Base-by-base conservation (phyloP, 2,113 vertebrate species). In the Rhadina sibilatrix region DNA sequence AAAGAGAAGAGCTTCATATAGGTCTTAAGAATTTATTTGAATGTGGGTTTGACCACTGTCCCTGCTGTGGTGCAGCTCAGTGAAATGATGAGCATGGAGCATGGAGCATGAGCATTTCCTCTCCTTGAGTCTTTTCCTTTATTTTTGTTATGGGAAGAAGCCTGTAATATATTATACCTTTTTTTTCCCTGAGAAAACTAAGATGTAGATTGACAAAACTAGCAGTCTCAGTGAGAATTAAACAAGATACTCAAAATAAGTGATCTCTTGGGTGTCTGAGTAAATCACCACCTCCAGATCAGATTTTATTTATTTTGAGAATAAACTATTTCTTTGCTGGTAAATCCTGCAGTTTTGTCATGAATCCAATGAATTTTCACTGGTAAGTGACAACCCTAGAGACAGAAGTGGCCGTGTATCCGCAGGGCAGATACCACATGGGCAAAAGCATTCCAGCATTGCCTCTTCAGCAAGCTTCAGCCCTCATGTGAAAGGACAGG, bases 271-370 rank as follows among this genome's bases (percentile, higher is more conserved):
- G 61, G 90, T 97, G 91, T 94, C 96, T 96, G 60, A 88, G 88
- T 96, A 96, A 97, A 95, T 96, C 96, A 70, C 88, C 72, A 30
- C 40, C 93, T 76, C 96, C 95, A 88, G 56, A 92, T 90, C 96
- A 80, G 93, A 96, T 85, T 94, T 92, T 86, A n/a, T 80, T 94
- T 97, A 95, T 97, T 98, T 95, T 97, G 91, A 94, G 95, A 94
- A 89, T 93, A 97, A 97, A 94, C 91, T 78, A 87, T 94, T 95
- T 90, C 74, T 90, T 92, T 84, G 61, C 92, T 81, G 89, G 89
- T 90, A 75, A 93, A 75, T 96, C 89, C 82, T 89, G 83, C 93
- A 94, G 94, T 89, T 87, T 88, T 95, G 87, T 90, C 84, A 93
- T 70, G 87, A 96, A 87, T 92, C 76, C 88, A 96, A 80, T 31